phyloP scores from a whole-genome alignment of 2,797 vertebrate species.

The Phyllotis vaccarum region DNA sequence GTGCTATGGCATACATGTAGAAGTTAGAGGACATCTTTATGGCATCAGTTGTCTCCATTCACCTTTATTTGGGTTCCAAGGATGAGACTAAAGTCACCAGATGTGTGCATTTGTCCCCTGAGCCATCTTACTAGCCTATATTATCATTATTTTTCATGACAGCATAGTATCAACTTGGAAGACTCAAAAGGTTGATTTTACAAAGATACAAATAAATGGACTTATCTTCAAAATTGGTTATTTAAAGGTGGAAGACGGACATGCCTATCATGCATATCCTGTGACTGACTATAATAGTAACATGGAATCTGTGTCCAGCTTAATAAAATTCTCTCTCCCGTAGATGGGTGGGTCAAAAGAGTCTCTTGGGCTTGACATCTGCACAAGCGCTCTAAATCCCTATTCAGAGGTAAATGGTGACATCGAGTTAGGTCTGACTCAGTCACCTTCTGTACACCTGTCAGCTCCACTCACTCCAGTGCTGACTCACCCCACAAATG shows the following conservation, averaged over 20 bases:
- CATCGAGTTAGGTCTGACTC: background rate
- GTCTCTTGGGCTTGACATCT: background rate
- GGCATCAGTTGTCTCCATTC: background rate
- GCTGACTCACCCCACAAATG: background rate
- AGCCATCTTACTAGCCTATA: background rate
- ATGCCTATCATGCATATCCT: background rate
- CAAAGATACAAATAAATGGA: background rate
- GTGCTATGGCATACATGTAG: background rate
- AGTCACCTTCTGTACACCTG: background rate
- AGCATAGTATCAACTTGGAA: background rate
- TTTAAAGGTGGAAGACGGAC: background rate
- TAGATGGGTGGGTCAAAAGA: background rate
- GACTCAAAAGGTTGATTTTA: background rate
- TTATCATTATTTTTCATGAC: background rate
- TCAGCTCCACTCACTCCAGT: background rate
- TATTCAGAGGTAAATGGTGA: background rate
- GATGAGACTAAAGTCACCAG: background rate
- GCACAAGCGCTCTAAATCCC: background rate
- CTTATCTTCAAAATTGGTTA: background rate
- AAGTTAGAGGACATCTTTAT: background rate
- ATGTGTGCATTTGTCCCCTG: background rate
- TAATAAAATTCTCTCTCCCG: background rate
- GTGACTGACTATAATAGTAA: background rate
- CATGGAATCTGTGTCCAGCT: background rate
- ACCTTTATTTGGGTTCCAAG: background rate